Conservation (phyloP, 2,797 vertebrate species). For the Acropternis orthonyx region DNA sequence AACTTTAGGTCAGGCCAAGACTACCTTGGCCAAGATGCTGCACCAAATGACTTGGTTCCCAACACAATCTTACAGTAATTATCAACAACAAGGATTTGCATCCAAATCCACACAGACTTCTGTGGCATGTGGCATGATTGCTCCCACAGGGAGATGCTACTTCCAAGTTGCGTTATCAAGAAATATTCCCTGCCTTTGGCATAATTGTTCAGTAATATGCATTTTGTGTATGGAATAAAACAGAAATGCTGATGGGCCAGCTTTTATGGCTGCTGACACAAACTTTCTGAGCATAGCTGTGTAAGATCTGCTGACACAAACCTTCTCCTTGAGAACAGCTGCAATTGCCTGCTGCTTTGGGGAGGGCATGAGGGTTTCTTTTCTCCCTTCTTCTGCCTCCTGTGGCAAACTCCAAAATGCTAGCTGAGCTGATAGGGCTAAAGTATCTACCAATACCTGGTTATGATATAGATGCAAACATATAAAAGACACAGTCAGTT, state of each 20-base stretch:
- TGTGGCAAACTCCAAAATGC: neutral
- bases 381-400: neutral
- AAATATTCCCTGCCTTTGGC: slow-evolving; percentile 36
- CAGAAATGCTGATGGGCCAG: slow-evolving; percentile 70
- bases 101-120: neutral
- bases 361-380: neutral
- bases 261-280: slow-evolving; percentile 69
- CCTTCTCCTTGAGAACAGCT: slow-evolving; percentile 68
- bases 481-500: neutral
- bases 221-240: slow-evolving; percentile 49
- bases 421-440: neutral
- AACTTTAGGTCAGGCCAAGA: neutral
- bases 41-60: neutral
- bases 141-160: slow-evolving; percentile 40
- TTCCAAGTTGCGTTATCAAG: slow-evolving; percentile 47
- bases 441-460: neutral
- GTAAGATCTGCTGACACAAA: slow-evolving; percentile 69
- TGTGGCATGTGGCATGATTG: neutral
- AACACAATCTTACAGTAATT: neutral
- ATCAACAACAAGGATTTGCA: neutral
- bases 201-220: slow-evolving; percentile 62
- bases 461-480: neutral
- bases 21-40: neutral
- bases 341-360: slow-evolving; percentile 33
- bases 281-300: slow-evolving; percentile 42